phyloP scores from a whole-genome alignment of 2,797 vertebrate species.

The Protonibea diacanthus region DNA sequence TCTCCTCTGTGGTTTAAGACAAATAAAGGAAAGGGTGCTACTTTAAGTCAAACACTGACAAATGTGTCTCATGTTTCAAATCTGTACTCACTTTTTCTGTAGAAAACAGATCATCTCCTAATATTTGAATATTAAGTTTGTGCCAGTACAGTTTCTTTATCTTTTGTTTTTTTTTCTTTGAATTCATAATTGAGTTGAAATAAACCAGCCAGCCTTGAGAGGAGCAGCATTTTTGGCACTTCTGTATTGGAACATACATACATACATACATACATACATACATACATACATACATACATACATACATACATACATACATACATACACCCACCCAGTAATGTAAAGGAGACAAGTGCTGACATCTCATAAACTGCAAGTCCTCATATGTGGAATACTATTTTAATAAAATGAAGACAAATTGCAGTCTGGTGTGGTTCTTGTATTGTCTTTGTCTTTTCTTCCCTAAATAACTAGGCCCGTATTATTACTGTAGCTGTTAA shows the following conservation, averaged over 20 bases:
- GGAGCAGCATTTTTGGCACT: no score
- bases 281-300: no score
- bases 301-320: no score
- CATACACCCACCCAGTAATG: neutral
- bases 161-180: neutral
- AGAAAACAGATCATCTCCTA: neutral
- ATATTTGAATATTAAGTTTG: neutral
- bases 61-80: no score
- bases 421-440: neutral
- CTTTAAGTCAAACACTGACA: no score
- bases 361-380: neutral
- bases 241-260: no score
- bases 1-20: no score
- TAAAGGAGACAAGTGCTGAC: neutral
- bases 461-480: neutral
- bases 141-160: neutral
- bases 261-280: no score
- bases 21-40: no score
- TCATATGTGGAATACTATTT: neutral
- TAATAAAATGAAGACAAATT: constrained; percentile 17
- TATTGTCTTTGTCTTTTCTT: no score
- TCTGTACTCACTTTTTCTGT: no score
- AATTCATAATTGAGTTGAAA: no score
- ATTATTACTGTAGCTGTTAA: neutral
- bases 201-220: neutral